phyloP scores from a whole-genome alignment of 2,113 vertebrate species.

The Chunga burmeisteri region DNA sequence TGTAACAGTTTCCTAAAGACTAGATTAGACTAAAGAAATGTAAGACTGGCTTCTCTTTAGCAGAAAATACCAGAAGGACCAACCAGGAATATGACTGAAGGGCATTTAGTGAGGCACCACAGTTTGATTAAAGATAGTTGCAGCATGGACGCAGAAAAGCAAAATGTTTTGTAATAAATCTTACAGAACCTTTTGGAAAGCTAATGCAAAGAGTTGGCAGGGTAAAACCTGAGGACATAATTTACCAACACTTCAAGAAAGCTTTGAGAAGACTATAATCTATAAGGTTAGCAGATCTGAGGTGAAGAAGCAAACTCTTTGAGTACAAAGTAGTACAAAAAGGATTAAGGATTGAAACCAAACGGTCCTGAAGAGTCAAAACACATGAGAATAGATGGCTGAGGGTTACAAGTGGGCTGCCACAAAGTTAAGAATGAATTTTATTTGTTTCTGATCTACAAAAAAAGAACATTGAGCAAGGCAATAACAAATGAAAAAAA shows the following conservation, averaged over 20 bases:
- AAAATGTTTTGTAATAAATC: neutral
- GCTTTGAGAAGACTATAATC: constrained; percentile 9
- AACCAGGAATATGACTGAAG: neutral
- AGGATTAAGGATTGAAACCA: neutral
- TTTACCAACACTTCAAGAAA: neutral
- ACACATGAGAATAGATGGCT: neutral
- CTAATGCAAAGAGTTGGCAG: neutral
- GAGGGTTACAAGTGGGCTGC: neutral
- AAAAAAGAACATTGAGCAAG: neutral
- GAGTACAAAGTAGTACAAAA: neutral
- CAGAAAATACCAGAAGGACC: neutral
- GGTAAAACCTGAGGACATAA: neutral
- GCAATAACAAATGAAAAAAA: neutral
- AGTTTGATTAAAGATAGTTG: constrained; percentile 11
- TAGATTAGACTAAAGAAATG: neutral
- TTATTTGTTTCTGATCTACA: neutral
- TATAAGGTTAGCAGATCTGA: neutral
- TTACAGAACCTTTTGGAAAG: neutral
- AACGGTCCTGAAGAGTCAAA: neutral
- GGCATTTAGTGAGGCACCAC: neutral
- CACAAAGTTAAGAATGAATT: neutral
- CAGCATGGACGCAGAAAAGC: neutral
- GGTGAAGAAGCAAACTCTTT: neutral
- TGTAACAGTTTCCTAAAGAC: neutral
- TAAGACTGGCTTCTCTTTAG: neutral